Evolutionary conservation across 2,113 vertebrate genomes (phyloP).

Genomic region (Alectura lathami): DNA sequence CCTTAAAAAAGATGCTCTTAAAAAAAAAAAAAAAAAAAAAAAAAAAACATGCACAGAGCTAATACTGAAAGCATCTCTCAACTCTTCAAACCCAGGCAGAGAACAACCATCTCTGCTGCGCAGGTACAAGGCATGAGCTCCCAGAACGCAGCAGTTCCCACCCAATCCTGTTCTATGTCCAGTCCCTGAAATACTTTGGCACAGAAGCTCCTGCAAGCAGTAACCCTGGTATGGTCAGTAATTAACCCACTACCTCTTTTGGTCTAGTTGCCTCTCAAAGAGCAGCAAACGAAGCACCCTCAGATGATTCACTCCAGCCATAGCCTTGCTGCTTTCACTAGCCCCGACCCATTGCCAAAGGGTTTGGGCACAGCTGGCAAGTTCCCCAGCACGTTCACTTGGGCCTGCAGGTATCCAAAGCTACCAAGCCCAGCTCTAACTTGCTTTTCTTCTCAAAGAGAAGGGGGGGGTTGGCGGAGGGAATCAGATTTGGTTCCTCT

Average conservation of each 20-base stretch:
- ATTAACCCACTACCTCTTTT: not conserved
- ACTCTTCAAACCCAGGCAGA: rapidly evolving
- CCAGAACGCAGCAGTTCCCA: not conserved
- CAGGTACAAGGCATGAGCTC: rapidly evolving
- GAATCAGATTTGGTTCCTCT: not conserved
- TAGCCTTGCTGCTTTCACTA: rapidly evolving
- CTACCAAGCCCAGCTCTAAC: not conserved
- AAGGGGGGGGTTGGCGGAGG: too few relatives aligned
- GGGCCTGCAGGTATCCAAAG: not conserved
- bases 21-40: not conserved
- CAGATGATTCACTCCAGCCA: not conserved
- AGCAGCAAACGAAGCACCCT: not conserved
- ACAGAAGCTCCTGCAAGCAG: not conserved
- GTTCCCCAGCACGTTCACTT: rapidly evolving
- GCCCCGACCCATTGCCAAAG: not conserved
- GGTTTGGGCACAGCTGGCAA: not conserved
- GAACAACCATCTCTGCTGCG: not conserved
- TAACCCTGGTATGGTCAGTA: not conserved
- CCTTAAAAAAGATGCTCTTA: not conserved
- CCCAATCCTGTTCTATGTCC: not conserved
- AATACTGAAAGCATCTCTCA: not conserved
- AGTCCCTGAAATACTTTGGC: not conserved
- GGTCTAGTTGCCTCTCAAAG: not conserved
- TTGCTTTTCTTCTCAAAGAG: rapidly evolving
- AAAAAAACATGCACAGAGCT: not conserved